Conservation (phyloP, 2,888 invertebrate species). For the Salpingus planirostris region DNA sequence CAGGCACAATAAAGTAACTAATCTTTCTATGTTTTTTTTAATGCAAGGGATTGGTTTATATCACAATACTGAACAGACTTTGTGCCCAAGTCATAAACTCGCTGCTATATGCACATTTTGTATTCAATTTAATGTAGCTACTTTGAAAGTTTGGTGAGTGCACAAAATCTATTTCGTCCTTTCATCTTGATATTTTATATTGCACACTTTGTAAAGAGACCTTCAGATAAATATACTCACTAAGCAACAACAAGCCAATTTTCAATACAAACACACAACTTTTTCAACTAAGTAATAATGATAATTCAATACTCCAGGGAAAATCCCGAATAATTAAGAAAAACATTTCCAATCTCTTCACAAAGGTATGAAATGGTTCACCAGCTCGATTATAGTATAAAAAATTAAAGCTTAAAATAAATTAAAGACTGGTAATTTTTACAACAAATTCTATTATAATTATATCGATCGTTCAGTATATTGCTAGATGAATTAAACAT, state of each 20-base stretch:
- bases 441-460: conserved; percentile 17
- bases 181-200: conserved; percentile 13
- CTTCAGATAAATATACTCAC: neutral
- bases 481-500: conserved; percentile 35
- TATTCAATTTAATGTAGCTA: no score
- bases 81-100: conserved; percentile 21
- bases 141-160: conserved; percentile 19
- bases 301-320: no score
- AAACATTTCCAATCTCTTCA: conserved; percentile 17
- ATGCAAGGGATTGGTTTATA: conserved; percentile 27
- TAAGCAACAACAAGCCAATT: no score
- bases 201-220: conserved; percentile 25
- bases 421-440: conserved; percentile 11
- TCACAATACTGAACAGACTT: conserved; percentile 37
- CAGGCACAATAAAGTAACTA: conserved; percentile 41
- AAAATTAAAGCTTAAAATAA: conserved; percentile 13
- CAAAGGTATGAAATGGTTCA: conserved; percentile 16
- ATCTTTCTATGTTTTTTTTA: conserved; percentile 27
- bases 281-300: no score
- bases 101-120: no score
- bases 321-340: no score
- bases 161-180: conserved; percentile 26
- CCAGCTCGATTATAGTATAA: no score
- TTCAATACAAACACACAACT: no score
- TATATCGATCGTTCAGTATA: conserved; percentile 27